Base-by-base conservation (phyloP, 2,797 vertebrate species). In the Smutsia temminckii region DNA sequence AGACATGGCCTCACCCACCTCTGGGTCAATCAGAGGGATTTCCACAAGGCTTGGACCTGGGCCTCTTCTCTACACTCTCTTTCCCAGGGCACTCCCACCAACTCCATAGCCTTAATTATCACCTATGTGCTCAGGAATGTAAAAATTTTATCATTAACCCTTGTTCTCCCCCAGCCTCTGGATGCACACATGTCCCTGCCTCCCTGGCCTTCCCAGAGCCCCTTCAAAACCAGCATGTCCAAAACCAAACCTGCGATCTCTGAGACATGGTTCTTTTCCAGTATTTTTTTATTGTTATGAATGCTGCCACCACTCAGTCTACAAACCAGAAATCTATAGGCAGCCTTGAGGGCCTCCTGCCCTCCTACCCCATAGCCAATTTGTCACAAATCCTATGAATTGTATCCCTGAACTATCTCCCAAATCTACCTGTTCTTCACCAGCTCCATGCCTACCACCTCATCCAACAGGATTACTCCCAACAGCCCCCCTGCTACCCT, bases 221-320 rank as follows among this genome's bases (percentile, higher is more conserved):
- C 64, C 59, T 21, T 53, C 80, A 11, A 69, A 79, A 66, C 57
- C 61, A 81, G 11, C 40, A 74, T 4, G 16, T 37, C 55, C 53
- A n/a, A 91, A 83, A 83, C 6, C 21, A 63, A n/a, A 75, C 6
- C 3, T 61, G 18, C 1, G 4, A 37, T 25, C 64, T 75, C 63
- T 2, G 3, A 51, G 53, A 23, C 1, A 5, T 7, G 6, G 64
- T 20, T 32, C 55, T 55, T 55, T 37, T 34, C 29, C 66, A 14
- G 27, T 12, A 5, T 17, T 37, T 4, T 46, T 37, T 16, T 27
- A 25, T 12, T 0, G 2, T n/a, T 21, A 1, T 18, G 5, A 42
- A 72, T 29, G 14, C 17, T 4, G 10, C 40, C 51, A 18, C 20
- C 5, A 12, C 14, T 49, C 64, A 75, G 53, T 64, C n/a, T 2